Evolutionary conservation across 2,113 vertebrate species (phyloP).

Genomic region (Chlorocebus sabaeus): DNA sequence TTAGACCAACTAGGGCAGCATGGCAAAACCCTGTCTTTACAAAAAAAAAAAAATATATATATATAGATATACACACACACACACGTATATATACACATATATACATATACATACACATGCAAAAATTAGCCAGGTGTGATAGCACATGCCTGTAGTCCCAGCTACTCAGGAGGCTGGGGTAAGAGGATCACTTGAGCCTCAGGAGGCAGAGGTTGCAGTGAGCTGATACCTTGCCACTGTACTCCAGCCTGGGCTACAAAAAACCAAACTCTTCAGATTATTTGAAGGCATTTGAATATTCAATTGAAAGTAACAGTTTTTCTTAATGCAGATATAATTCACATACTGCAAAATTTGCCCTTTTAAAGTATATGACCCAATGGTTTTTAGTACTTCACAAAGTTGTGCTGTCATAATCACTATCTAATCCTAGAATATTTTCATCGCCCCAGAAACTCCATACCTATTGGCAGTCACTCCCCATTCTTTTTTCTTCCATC

Average conservation of each 20-base stretch:
- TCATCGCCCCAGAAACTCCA: background rate
- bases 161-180: too few relatives aligned
- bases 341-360: background rate
- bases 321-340: slow-evolving; percentile 1
- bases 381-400: background rate
- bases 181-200: too few relatives aligned
- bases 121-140: too few relatives aligned
- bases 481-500: background rate
- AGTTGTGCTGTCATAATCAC: background rate
- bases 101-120: too few relatives aligned
- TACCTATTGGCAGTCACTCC: background rate
- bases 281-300: slow-evolving; percentile 47
- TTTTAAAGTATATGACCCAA: background rate
- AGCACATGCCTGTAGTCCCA: too few relatives aligned
- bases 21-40: too few relatives aligned
- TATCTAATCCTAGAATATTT: background rate
- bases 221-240: too few relatives aligned
- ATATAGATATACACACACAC: rapidly evolving
- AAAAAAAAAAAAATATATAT: too few relatives aligned
- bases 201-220: too few relatives aligned
- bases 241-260: too few relatives aligned
- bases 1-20: too few relatives aligned
- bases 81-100: too few relatives aligned
- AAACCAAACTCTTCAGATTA: background rate
- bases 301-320: background rate